These are phyloP conservation scores for Ciconia maguari DNA, from an alignment of 2,113 vertebrate species.

Conservation along the genomic window DNA sequence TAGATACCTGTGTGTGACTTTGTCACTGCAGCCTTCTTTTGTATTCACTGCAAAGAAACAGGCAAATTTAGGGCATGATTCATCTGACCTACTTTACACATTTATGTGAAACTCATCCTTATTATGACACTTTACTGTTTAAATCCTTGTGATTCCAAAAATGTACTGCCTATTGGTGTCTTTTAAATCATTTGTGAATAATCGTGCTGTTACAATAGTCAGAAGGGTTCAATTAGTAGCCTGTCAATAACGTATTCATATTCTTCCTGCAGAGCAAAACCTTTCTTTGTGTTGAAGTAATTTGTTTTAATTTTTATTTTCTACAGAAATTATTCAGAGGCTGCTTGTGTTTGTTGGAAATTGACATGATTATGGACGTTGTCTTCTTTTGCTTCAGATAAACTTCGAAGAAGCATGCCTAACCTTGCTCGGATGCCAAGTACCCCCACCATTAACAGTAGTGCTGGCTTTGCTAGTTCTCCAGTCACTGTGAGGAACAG, in stretches of 20 bases:
- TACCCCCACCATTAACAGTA: constrained; percentile 72
- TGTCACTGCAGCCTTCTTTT: background rate
- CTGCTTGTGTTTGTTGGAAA: background rate
- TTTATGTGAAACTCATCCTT: background rate
- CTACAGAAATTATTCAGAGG: background rate
- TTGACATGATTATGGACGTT: background rate
- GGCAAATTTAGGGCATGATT: background rate
- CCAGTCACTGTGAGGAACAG: constrained; percentile 88
- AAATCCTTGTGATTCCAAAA: background rate
- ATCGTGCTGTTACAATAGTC: background rate
- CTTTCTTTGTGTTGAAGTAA: background rate
- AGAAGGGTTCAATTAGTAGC: background rate
- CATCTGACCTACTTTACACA: constrained; percentile 18
- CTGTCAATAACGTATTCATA: background rate
- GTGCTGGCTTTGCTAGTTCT: constrained; percentile 73
- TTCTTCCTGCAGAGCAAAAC: background rate
- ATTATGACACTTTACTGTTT: background rate
- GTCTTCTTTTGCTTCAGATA: constrained; percentile 78
- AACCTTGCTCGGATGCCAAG: constrained; percentile 88
- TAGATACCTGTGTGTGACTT: background rate
- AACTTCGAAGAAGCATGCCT: constrained; percentile 96
- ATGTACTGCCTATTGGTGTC: background rate
- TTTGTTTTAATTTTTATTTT: background rate
- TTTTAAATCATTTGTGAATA: background rate
- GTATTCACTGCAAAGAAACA: background rate